These are phyloP conservation scores for Perdita meconis DNA, from an alignment of 2,888 invertebrate species.

Conservation along the genomic window DNA sequence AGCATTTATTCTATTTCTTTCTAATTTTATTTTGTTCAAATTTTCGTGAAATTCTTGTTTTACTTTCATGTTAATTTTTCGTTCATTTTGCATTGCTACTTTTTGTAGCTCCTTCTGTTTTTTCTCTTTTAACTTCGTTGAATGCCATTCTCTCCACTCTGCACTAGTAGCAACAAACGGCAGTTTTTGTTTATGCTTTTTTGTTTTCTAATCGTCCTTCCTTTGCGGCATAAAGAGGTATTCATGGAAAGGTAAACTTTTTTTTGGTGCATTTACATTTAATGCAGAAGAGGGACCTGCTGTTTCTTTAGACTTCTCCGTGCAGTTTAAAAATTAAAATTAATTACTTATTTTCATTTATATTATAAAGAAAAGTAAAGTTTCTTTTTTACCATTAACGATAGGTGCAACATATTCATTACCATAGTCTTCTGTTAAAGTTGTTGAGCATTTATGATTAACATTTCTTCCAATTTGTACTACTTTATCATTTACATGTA, in stretches of 20 bases:
- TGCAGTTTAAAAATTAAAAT: neutral
- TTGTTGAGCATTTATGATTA: neutral
- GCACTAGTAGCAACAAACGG: too few species aligned
- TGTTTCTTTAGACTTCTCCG: neutral
- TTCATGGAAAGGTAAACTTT: neutral
- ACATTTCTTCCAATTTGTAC: neutral
- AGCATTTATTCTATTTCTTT: neutral
- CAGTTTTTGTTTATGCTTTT: too few species aligned
- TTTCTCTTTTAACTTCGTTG: too few species aligned
- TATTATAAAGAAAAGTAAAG: neutral
- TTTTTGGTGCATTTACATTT: constrained; percentile 1
- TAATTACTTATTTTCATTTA: neutral
- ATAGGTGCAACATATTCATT: too few species aligned
- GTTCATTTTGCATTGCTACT: too few species aligned
- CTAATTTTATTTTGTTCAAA: too few species aligned
- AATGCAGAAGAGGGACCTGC: neutral
- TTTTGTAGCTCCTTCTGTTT: too few species aligned
- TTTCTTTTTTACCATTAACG: neutral
- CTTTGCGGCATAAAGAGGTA: neutral
- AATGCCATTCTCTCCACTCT: too few species aligned
- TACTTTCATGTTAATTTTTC: too few species aligned
- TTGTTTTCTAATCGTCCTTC: neutral
- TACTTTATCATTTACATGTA: neutral
- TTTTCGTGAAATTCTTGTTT: too few species aligned
- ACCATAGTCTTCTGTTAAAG: too few species aligned